Percentiles rank a stretch among this genome's conserved stretches.
Conservation (phyloP, 1,140 invertebrate genomes). For the Centruroides sculpturatus region DNA sequence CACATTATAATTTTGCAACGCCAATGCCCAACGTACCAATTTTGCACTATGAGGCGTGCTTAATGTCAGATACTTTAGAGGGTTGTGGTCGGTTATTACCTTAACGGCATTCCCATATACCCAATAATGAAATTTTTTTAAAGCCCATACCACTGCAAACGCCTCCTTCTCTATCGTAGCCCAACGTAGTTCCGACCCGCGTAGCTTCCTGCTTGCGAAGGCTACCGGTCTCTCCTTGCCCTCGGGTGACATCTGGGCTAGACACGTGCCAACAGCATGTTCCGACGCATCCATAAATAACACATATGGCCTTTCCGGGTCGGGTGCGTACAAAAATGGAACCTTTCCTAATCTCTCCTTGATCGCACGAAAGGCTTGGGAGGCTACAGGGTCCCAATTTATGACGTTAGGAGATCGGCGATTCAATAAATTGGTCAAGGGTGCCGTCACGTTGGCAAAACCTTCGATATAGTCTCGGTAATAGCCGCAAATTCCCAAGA, state of each 20-base stretch:
- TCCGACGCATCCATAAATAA: not conserved
- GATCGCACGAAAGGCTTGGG: constrained; percentile 8
- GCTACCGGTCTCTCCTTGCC: not conserved
- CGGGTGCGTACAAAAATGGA: not conserved
- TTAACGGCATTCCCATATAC: not conserved
- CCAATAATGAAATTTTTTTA: not conserved
- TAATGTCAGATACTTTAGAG: not conserved
- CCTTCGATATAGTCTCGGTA: constrained; percentile 18
- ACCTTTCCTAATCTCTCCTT: not conserved
- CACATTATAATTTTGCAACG: not conserved
- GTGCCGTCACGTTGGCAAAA: constrained; percentile 22
- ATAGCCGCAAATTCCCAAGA: constrained; percentile 10
- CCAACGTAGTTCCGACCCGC: not conserved
- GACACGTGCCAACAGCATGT: not conserved
- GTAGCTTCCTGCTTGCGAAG: not conserved
- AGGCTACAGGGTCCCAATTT: no score
- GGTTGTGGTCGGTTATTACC: not conserved
- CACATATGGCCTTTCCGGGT: not conserved
- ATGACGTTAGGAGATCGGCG: no score
- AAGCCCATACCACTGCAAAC: not conserved
- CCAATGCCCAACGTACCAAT: not conserved
- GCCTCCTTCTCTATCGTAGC: no score
- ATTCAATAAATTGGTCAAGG: constrained; percentile 19
- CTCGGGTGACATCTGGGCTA: not conserved
- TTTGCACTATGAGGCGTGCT: not conserved